These are phyloP conservation scores for Cyphomyrmex costatus DNA, from an alignment of 1,140 invertebrate genomes.

Conservation along the genomic window DNA sequence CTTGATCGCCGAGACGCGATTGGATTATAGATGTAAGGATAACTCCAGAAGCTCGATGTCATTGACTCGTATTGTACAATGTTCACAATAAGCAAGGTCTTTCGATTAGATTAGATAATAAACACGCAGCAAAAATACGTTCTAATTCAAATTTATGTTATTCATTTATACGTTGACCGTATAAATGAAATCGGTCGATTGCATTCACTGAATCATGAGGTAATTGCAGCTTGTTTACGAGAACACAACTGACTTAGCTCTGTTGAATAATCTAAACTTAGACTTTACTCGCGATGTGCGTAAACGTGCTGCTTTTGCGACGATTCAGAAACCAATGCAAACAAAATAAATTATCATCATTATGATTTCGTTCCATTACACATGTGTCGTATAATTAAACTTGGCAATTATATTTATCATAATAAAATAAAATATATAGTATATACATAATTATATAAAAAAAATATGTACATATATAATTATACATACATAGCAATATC, in stretches of 20 bases:
- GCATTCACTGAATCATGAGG: neutral
- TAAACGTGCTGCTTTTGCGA: conserved; percentile 38
- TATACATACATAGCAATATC: no score
- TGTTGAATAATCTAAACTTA: conserved; percentile 66
- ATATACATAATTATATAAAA: neutral
- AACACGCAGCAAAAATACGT: neutral
- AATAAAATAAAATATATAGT: conserved; percentile 1
- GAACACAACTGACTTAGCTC: conserved; percentile 46
- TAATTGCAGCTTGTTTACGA: conserved; percentile 11
- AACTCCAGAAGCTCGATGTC: neutral
- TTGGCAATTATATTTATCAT: neutral
- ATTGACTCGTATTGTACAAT: conserved; percentile 15
- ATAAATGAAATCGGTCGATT: conserved; percentile 5
- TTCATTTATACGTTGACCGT: neutral
- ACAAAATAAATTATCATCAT: neutral
- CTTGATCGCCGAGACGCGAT: neutral
- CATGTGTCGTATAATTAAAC: neutral
- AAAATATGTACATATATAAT: no score
- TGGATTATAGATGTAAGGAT: neutral
- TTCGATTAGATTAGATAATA: neutral
- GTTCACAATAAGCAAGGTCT: neutral
- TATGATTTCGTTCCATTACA: neutral
- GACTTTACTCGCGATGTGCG: conserved; percentile 41
- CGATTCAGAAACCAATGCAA: conserved; percentile 13
- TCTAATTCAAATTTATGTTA: neutral